Base-by-base conservation (phyloP, 2,797 vertebrate genomes). In the Coracias cyanogaster region DNA sequence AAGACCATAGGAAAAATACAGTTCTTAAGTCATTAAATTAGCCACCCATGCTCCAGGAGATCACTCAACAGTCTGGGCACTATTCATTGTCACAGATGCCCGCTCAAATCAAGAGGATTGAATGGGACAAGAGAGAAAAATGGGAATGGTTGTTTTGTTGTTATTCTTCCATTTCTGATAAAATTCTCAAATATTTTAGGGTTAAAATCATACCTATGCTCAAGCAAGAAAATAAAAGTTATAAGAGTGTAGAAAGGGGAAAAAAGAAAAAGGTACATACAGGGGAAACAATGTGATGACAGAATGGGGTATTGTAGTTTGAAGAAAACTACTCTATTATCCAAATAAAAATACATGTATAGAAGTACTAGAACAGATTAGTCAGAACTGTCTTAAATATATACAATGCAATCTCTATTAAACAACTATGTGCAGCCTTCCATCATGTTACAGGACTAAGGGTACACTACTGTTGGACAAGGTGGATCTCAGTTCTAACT, bases 91-190 rank as follows among this genome's bases (percentile, higher is more conserved):
- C 57, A 16, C 18, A 58, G 26, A 15, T 71, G 14, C n/a, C 41
- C 18, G 12, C 48, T 60, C 52, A 73, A 2, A 73, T 16, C 15
- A 60, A 24, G 48, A 71, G 13, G 3, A 16, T 0, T 61, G 39
- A 81, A 45, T 13, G 21, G 81, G 19, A 24, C 3, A 9, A 7
- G 5, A 55, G 6, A 76, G 12, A 4, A 43, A 82, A 82, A 46
- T 3, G 0, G 2, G 10, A 73, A 35, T 0, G 0, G 15, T 67
- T 3, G 4, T 92, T 64, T n/a, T 65, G 8, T n/a, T 74, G 10
- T 4, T 52, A n/a, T 39, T 65, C 9, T 25, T 74, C 11, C 20
- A 55, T 12, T 24, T 61, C n/a, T 62, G 26, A 58, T 7, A 22
- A 64, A 17, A 31, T 71, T 25, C 17, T 89, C 29, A 46, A 71